Base-by-base conservation (phyloP, 2,113 vertebrate species). In the Brachirus orientalis region DNA sequence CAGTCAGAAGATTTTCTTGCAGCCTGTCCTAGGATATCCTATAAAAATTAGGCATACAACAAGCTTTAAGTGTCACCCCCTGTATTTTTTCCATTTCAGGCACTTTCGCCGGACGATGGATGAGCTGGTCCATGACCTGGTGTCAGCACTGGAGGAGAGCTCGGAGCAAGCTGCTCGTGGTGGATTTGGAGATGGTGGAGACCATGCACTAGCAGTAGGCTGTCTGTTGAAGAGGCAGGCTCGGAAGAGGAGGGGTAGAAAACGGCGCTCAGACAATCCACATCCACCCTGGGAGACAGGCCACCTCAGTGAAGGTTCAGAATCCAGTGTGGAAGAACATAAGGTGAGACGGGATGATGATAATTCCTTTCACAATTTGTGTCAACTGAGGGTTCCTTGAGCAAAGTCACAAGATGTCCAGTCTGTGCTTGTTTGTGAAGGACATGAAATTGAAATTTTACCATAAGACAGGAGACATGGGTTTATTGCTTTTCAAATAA, bases 81-180 rank as follows among this genome's bases (percentile, higher is more conserved):
- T 41, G 3, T 52, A 13, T 28, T 8, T 3, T 54, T 17, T 17
- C 12, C 10, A 51, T 55, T 63, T 38, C 47, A 98, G 97, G 96
- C 97, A 98, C 93, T 99, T 99, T 93, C 93, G 94, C 87, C 94
- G 94, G 92, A 96, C 95, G 75, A 99, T 99, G 98, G 98, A 99
- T 81, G 98, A 99, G 75, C 94, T 99, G 89, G 98, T 99, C 91
- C 97, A 99, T 3, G 98, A 99, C 73, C 91, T 99, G 70, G 97
- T 98, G 90, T 99, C 98, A 0, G 98, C 97, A 1, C 83, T 99
- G 88, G 98, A 99, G 89, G 97, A 99, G 93, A 99, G 97, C 83
- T 99, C 98, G 0, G 98, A 98, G 78, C 97, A 99, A 82, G 96
- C 97, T 75, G 96, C 96, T 1, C 94, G 96, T 7, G 96, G 96